Percentiles rank a stretch among this genome's conserved stretches.
Evolutionary conservation across 2,797 vertebrate species (phyloP).

Genomic region (Danio choprae): DNA sequence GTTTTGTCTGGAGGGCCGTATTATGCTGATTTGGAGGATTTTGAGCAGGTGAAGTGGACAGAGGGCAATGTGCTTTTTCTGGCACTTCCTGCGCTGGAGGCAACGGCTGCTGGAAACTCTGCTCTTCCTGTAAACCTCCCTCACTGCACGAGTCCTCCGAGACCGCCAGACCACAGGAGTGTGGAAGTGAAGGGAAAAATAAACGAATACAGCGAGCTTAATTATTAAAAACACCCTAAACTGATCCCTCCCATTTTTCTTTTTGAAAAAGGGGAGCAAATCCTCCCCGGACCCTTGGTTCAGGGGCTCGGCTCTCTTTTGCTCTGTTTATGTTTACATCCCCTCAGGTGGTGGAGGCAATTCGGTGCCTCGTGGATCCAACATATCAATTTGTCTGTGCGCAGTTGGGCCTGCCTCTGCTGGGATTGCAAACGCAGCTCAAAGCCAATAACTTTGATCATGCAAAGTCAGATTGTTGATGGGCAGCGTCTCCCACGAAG

Average conservation of each 20-base stretch:
- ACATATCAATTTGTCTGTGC: slow-evolving; percentile 34
- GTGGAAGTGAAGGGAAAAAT: slow-evolving; percentile 67
- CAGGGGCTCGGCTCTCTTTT: slow-evolving; percentile 58
- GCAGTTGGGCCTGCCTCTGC: slow-evolving; percentile 26
- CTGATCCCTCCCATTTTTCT: slow-evolving; percentile 49
- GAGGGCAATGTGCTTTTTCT: slow-evolving; percentile 68
- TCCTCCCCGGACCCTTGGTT: slow-evolving; percentile 68
- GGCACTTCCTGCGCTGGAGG: slow-evolving; percentile 70
- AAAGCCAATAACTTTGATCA: slow-evolving; percentile 50
- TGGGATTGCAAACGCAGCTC: slow-evolving; percentile 44
- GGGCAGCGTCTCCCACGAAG: slow-evolving; percentile 32
- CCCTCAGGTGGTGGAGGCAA: slow-evolving; percentile 62
- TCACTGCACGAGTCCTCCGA: slow-evolving; percentile 60
- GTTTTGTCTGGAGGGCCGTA: slow-evolving; percentile 52
- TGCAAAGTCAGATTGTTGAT: slow-evolving; percentile 46
- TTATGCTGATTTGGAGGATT: slow-evolving; percentile 71
- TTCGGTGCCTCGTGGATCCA: slow-evolving; percentile 23
- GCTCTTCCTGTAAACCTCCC: slow-evolving; percentile 64
- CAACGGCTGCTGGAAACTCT: slow-evolving; percentile 70
- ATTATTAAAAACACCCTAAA: slow-evolving; percentile 81
- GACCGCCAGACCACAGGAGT: slow-evolving; percentile 76
- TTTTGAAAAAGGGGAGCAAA: slow-evolving; percentile 67
- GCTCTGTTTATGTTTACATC: slow-evolving; percentile 56
- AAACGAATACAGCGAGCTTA: slow-evolving; percentile 76
- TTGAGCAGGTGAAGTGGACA: slow-evolving; percentile 75